Evolutionary conservation across 2,797 vertebrate genomes (phyloP).

Genomic region (Toxotes lorentzi): DNA sequence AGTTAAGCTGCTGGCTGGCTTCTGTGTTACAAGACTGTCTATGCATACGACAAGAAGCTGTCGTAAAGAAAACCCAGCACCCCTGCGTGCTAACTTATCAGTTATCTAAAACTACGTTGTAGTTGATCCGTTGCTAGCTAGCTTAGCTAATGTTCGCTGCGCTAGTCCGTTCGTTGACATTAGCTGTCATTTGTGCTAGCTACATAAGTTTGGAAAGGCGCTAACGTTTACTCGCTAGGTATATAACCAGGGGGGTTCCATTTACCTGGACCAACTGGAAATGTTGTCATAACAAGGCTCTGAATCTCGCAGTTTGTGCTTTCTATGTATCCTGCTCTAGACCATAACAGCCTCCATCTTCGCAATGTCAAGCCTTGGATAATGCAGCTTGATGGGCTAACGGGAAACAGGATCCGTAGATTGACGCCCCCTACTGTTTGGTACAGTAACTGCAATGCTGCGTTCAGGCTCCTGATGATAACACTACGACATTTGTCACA

Average conservation of each 20-base stretch:
- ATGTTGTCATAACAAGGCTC: slow-evolving; percentile 76
- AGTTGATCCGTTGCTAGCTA: slow-evolving; percentile 48
- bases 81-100: background rate
- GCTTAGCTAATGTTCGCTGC: slow-evolving; percentile 53
- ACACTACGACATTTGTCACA: too few species aligned
- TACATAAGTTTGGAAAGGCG: slow-evolving; percentile 45
- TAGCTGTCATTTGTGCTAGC: slow-evolving; percentile 68
- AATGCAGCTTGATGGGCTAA: slow-evolving; percentile 68
- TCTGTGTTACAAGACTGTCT: background rate
- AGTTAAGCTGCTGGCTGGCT: background rate
- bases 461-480: too few species aligned
- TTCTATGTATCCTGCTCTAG: slow-evolving; percentile 61
- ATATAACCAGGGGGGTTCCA: background rate
- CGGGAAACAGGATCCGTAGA: slow-evolving; percentile 47
- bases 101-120: slow-evolving; percentile 39
- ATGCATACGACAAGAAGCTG: background rate
- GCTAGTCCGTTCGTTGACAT: slow-evolving; percentile 73
- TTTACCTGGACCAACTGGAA: slow-evolving; percentile 75
- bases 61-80: background rate
- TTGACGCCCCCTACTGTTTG: slow-evolving; percentile 60
- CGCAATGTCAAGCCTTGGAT: slow-evolving; percentile 76
- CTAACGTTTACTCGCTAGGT: slow-evolving; percentile 16
- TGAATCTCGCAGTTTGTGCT: slow-evolving; percentile 55
- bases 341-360: slow-evolving; percentile 80
- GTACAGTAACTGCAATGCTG: slow-evolving; percentile 7